A percentile compares a stretch with the other conserved stretches of the same genome.
These are phyloP conservation scores for Tetragnatha montana DNA, from an alignment of 2,888 invertebrate species.

Conservation along the genomic window DNA sequence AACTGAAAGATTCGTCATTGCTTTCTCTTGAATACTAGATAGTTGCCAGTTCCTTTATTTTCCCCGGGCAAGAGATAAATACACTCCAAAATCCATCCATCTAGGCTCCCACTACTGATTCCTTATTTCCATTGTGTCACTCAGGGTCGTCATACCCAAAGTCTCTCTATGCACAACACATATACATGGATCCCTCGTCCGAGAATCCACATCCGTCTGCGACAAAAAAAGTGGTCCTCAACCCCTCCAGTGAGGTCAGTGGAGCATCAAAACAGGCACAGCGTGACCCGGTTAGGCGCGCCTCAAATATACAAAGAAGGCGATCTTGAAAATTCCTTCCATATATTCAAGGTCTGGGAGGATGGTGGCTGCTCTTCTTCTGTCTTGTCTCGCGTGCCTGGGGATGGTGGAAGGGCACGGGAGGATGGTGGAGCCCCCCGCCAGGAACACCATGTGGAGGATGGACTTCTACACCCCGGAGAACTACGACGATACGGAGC, in stretches of 20 bases:
- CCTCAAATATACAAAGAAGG: conserved; percentile 39
- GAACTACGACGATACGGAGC: conserved; percentile 74
- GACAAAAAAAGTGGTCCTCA: not conserved
- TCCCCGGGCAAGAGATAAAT: too few species aligned
- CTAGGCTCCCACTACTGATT: too few species aligned
- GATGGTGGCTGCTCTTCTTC: not conserved
- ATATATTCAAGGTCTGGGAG: not conserved
- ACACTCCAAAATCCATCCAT: too few species aligned
- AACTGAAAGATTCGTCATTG: too few species aligned
- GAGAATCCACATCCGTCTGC: conserved; percentile 15
- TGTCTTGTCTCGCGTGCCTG: conserved; percentile 2
- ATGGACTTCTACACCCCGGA: conserved; percentile 82
- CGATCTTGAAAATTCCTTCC: conserved; percentile 51
- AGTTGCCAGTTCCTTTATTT: too few species aligned
- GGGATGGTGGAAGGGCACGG: conserved; percentile 72
- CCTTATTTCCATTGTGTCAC: too few species aligned
- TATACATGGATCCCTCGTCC: not conserved
- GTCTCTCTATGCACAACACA: too few species aligned
- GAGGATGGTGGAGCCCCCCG: conserved; percentile 74
- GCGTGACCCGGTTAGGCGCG: conserved; percentile 9
- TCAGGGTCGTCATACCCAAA: too few species aligned
- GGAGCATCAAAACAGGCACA: conserved; percentile 50
- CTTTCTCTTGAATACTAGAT: too few species aligned
- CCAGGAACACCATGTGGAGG: conserved; percentile 75
- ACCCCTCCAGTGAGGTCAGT: conserved; percentile 36